Evolutionary conservation across 2,888 invertebrate species (phyloP).

Genomic region (Ryuthela nishihirai): DNA sequence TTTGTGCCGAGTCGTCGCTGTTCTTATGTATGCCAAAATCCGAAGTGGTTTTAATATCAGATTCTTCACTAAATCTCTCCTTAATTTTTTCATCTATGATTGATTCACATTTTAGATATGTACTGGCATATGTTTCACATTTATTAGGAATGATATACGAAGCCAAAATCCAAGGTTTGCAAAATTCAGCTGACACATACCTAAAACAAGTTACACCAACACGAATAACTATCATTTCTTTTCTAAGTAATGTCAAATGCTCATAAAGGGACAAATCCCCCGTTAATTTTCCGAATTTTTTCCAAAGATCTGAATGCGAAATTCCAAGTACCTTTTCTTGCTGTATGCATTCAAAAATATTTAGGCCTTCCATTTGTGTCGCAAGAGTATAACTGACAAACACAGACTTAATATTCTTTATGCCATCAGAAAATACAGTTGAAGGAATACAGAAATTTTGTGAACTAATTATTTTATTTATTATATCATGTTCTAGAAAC

Average conservation of each 20-base stretch:
- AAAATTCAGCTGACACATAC: constrained; percentile 10
- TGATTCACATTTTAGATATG: too few species aligned
- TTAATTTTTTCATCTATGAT: too few species aligned
- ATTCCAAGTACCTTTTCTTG: constrained; percentile 1
- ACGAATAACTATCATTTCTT: constrained; percentile 6
- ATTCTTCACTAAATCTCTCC: too few species aligned
- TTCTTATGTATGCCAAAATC: too few species aligned
- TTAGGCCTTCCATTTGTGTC: constrained; percentile 9
- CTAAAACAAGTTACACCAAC: constrained; percentile 8
- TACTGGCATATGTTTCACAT: neutral
- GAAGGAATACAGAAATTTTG: too few species aligned
- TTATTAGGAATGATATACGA: constrained; percentile 4
- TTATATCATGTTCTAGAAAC: neutral
- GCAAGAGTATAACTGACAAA: constrained; percentile 6
- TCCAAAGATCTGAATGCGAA: constrained; percentile 10
- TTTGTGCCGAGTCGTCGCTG: too few species aligned
- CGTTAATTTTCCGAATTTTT: neutral
- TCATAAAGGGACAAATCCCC: constrained; percentile 14
- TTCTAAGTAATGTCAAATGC: constrained; percentile 5
- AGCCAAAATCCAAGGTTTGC: constrained; percentile 8
- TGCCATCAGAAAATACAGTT: too few species aligned
- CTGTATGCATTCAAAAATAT: constrained; percentile 8
- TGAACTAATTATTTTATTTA: too few species aligned
- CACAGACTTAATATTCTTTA: too few species aligned
- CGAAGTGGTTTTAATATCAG: too few species aligned